These are phyloP conservation scores for Chaunax sp. DNA, from an alignment of 2,797 vertebrate genomes.

Conservation along the genomic window DNA sequence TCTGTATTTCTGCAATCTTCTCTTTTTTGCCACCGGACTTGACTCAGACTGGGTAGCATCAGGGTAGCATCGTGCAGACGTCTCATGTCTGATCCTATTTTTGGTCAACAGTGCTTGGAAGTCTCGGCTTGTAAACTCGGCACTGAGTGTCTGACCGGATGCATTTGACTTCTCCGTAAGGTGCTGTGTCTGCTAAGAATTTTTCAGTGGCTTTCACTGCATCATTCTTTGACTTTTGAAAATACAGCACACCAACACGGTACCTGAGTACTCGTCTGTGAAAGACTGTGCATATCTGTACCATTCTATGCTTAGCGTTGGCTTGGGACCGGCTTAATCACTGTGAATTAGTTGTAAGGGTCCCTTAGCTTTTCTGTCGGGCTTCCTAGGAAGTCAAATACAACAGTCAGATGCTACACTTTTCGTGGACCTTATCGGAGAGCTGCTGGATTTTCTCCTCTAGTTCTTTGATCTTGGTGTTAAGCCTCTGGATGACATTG, in stretches of 20 bases:
- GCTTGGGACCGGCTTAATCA: too few species aligned
- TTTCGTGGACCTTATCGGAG: constrained; percentile 74
- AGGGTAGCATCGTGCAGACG: too few species aligned
- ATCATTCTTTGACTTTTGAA: too few species aligned
- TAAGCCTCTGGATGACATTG: constrained; percentile 82
- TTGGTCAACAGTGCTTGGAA: too few species aligned
- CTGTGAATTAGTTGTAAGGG: too few species aligned
- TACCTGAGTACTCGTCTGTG: background rate
- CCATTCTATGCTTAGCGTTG: too few species aligned
- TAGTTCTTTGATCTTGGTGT: constrained; percentile 82
- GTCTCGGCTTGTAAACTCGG: background rate
- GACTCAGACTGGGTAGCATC: too few species aligned
- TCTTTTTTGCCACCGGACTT: too few species aligned
- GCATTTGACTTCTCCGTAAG: background rate
- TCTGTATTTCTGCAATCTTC: too few species aligned
- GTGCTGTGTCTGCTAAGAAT: background rate
- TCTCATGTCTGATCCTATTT: too few species aligned
- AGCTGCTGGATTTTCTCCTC: constrained; percentile 81
- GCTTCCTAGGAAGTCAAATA: background rate
- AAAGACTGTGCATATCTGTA: background rate
- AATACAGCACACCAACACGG: background rate
- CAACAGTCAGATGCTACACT: too few species aligned
- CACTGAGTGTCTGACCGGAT: background rate
- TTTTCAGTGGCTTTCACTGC: background rate
- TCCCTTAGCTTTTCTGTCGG: too few species aligned